phyloP scores from a whole-genome alignment of 1,140 invertebrate species.

The Alviniconcha marisindica region DNA sequence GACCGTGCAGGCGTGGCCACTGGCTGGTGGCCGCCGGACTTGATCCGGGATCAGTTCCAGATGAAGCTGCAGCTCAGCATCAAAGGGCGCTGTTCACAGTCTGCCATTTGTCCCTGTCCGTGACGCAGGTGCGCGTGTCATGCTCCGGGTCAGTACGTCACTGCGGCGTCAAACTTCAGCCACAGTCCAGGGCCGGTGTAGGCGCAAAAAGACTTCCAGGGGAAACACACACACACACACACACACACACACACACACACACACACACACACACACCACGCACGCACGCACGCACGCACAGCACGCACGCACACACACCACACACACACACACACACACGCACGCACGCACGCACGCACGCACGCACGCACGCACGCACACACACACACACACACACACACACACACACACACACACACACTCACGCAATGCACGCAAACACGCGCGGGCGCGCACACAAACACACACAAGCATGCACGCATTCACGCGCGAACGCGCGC shows the following conservation, averaged over 20 bases:
- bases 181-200: too few species aligned
- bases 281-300: not conserved
- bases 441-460: not conserved
- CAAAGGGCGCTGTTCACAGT: too few species aligned
- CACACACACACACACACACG: conserved; percentile 22
- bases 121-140: not conserved
- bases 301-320: conserved; percentile 18
- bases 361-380: conserved; percentile 17
- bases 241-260: not conserved
- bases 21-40: not conserved
- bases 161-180: too few species aligned
- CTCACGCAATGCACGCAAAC: not conserved
- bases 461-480: not conserved
- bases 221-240: too few species aligned
- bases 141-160: not conserved
- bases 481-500: not conserved
- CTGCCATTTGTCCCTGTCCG: not conserved
- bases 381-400: not conserved
- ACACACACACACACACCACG: not conserved
- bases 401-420: too few species aligned
- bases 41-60: not conserved
- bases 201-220: not conserved
- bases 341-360: conserved; percentile 22
- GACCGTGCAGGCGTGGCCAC: too few species aligned
- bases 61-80: too few species aligned